Evolutionary conservation across 1,140 invertebrate species (phyloP).

Genomic region (Drosophila neocordata): DNA sequence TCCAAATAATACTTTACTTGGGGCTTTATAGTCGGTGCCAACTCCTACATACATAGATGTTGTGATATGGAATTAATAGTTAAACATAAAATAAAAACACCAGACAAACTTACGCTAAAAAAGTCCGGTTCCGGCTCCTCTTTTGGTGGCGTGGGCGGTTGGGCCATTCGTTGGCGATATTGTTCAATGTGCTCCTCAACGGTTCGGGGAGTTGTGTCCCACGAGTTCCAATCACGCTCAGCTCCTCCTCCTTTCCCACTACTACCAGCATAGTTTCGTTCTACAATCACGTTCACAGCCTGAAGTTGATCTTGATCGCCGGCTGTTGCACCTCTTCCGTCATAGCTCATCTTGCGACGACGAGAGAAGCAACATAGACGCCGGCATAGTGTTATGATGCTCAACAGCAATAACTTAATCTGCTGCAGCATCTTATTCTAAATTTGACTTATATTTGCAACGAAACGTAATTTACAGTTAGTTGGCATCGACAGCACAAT

Average conservation of each 20-base stretch:
- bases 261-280: slow-evolving; percentile 38
- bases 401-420: slow-evolving; percentile 73
- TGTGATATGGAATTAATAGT: neutral
- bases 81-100: neutral
- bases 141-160: slow-evolving; percentile 72
- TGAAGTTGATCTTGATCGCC: slow-evolving; percentile 51
- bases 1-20: slow-evolving; percentile 74
- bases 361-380: slow-evolving; percentile 80
- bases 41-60: slow-evolving; percentile 57
- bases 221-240: slow-evolving; percentile 82
- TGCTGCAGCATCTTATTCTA: slow-evolving; percentile 61
- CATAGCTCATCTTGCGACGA: slow-evolving; percentile 66
- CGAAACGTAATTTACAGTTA: neutral
- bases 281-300: slow-evolving; percentile 62
- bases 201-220: slow-evolving; percentile 80
- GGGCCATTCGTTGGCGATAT: slow-evolving; percentile 75
- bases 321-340: slow-evolving; percentile 12
- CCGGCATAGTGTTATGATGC: slow-evolving; percentile 68
- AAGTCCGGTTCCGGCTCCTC: slow-evolving; percentile 77
- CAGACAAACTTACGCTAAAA: slow-evolving; percentile 66
- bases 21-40: slow-evolving; percentile 78
- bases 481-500: slow-evolving; percentile 5
- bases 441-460: neutral
- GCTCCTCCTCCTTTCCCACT: neutral
- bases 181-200: slow-evolving; percentile 82